Conservation (phyloP, 2,113 vertebrate species). For the Prionailurus viverrinus region DNA sequence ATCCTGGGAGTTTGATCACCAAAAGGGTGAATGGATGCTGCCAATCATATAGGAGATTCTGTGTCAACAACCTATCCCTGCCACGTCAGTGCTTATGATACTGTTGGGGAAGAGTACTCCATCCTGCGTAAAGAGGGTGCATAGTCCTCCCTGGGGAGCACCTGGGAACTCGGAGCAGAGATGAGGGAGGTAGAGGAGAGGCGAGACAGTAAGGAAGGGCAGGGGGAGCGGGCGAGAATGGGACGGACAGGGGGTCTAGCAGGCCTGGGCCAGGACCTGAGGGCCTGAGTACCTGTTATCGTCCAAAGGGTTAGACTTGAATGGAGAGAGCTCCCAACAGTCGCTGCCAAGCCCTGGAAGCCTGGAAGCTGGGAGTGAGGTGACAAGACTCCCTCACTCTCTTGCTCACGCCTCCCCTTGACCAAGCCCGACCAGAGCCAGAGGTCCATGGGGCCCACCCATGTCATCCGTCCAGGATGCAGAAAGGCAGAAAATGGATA, state of each 20-base stretch:
- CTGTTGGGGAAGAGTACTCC: rapidly evolving
- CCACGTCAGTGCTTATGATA: rapidly evolving
- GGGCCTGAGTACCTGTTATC: no score
- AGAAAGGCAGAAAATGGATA: not conserved
- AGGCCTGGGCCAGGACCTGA: rapidly evolving
- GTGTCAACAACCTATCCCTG: rapidly evolving
- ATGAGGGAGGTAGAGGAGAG: rapidly evolving
- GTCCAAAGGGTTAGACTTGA: no score
- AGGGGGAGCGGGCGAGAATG: rapidly evolving
- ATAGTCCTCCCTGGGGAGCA: not conserved
- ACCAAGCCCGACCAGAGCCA: not conserved
- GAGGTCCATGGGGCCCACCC: not conserved
- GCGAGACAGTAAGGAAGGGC: not conserved
- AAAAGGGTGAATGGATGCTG: not conserved
- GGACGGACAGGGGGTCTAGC: rapidly evolving
- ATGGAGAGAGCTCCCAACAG: rapidly evolving
- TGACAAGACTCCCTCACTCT: rapidly evolving
- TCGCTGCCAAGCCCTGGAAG: not conserved
- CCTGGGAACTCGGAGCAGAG: not conserved
- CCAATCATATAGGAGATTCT: rapidly evolving
- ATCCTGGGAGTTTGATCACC: not conserved
- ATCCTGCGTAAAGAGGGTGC: not conserved
- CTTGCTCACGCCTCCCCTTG: rapidly evolving
- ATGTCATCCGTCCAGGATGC: rapidly evolving
- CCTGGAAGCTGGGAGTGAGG: rapidly evolving